Base-by-base conservation (phyloP, 2,888 invertebrate species). In the Electrophaes corylata region DNA sequence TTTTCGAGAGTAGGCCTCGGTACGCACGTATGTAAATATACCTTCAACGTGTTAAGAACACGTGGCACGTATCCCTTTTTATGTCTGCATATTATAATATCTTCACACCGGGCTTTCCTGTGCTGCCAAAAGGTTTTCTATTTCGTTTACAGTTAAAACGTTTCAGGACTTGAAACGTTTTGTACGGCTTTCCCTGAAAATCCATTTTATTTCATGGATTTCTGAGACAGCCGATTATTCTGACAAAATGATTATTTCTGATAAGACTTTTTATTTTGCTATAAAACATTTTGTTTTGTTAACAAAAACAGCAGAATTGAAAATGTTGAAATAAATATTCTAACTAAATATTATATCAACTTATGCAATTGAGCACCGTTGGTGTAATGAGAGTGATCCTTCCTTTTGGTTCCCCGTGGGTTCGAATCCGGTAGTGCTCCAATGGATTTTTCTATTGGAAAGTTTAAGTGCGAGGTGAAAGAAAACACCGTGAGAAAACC, bases 71-170 rank as follows among this genome's bases (percentile, higher is more conserved):
- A 57, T 18, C 6, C 46, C 46, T 57, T 57, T 57, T 57, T 51
- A 56, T 51, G 57, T 57, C 45, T 57, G 56, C 50, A 50, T 57
- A 57, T 57, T 50, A 51, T 57, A 57, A 57, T 57, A 57, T 46
- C 51, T 51, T 57, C 40, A 43, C 45, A 49, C 46, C 29, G 41
- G 50, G 33, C 56, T 23, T 50, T 43, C 33, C 37, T 44, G 43
- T 20, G 56, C 46, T n/a, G 31, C 16, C 50, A 45, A 50, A 57
- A 57, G 44, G 56, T 57, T 49, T 56, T 45, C 46, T 44, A 55
- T 55, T 48, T 41, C 47, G 41, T 46, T 55, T 47, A 35, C 48
- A 47, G 48, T 55, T 49, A 39, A 37, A 55, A 43, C 40, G 48
- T 47, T 47, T 47, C 3, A 4, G 35, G 26, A 11, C 8, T 45